Evolutionary conservation across 2,113 vertebrate species (phyloP).

Genomic region (Lonchura striata): DNA sequence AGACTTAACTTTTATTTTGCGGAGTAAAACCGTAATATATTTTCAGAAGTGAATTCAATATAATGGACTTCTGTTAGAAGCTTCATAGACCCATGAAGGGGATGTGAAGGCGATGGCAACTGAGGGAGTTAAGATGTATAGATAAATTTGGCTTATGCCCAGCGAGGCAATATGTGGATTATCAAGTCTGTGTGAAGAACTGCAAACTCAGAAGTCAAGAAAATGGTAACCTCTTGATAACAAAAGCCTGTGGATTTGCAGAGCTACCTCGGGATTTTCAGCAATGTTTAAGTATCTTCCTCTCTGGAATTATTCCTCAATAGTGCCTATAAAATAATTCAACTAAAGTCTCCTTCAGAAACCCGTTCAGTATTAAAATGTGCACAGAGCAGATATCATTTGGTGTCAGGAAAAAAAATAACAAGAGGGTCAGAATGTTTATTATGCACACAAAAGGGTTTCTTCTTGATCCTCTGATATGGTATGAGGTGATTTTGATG

Average conservation of each 20-base stretch:
- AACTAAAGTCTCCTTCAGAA: not conserved
- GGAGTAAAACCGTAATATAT: not conserved
- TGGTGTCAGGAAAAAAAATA: not conserved
- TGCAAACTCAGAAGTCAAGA: not conserved
- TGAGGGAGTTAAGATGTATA: not conserved
- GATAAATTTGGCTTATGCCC: not conserved
- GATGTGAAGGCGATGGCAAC: not conserved
- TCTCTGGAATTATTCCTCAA: not conserved
- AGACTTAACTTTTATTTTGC: not conserved
- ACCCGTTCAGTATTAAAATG: not conserved
- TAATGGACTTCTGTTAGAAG: not conserved
- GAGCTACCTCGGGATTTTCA: constrained; percentile 11
- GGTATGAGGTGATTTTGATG: not conserved
- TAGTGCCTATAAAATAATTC: not conserved
- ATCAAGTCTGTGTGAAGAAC: not conserved
- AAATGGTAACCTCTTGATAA: constrained; percentile 24
- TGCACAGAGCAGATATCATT: not conserved
- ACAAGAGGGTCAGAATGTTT: not conserved
- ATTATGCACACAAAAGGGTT: not conserved
- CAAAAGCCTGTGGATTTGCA: constrained; percentile 25
- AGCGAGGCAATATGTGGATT: not conserved
- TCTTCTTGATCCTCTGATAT: not conserved
- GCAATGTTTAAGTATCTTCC: not conserved
- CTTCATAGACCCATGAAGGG: not conserved
- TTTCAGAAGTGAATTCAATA: not conserved